Conservation (phyloP, 2,888 invertebrate species). For the Ellobium chinense region DNA sequence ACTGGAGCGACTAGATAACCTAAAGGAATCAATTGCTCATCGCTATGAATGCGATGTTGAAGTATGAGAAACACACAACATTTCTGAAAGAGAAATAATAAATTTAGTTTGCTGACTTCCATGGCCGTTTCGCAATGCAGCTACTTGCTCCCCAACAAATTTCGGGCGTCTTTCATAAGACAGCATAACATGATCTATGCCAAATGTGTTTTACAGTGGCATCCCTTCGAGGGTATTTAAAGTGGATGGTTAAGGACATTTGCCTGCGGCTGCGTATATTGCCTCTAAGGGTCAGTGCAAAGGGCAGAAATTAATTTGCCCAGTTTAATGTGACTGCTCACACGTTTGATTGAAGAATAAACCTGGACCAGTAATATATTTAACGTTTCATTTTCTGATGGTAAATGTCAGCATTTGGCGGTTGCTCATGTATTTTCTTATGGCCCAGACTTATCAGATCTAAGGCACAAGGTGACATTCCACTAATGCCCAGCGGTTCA, state of each 20-base stretch:
- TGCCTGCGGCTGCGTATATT: constrained; percentile 3
- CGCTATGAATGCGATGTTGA: constrained; percentile 49
- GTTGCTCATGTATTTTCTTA: neutral
- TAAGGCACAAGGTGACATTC: neutral
- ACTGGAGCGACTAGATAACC: neutral
- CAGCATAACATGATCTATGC: neutral
- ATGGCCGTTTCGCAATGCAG: neutral
- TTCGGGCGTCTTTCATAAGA: neutral
- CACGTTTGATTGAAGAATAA: neutral
- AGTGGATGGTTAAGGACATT: constrained; percentile 15
- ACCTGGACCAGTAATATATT: too few species aligned
- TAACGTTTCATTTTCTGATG: too few species aligned
- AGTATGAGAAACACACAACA: constrained; percentile 39
- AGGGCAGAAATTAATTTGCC: constrained; percentile 31
- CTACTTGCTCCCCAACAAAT: neutral
- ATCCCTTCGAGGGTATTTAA: constrained; percentile 17
- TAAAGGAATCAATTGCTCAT: constrained; percentile 24
- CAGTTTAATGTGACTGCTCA: constrained; percentile 6
- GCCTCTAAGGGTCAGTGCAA: constrained; percentile 22
- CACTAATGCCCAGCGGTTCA: neutral
- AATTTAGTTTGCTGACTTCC: neutral
- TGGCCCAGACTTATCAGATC: neutral
- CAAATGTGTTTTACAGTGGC: neutral
- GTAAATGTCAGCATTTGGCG: too few species aligned
- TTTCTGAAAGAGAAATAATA: neutral